phyloP scores from a whole-genome alignment of 2,113 vertebrate genomes.

The Dasyornis broadbenti region DNA sequence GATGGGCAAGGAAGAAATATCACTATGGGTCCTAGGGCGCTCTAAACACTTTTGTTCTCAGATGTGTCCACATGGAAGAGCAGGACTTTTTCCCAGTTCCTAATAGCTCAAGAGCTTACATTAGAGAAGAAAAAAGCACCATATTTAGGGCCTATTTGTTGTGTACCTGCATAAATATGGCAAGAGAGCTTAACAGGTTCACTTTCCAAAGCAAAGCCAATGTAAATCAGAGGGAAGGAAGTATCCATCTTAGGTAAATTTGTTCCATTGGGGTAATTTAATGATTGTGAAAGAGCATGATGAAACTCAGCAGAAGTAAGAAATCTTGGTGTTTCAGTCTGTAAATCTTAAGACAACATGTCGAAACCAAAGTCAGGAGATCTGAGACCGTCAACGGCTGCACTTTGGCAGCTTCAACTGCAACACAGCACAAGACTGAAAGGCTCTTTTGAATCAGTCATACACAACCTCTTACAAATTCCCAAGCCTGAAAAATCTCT shows the following conservation, averaged over 20 bases:
- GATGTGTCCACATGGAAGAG: background rate
- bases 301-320: background rate
- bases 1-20: background rate
- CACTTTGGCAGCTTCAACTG: background rate
- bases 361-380: background rate
- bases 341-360: background rate
- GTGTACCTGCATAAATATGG: background rate
- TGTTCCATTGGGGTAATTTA: background rate
- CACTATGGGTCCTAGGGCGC: background rate
- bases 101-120: background rate
- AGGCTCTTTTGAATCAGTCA: background rate
- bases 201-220: background rate
- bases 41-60: background rate
- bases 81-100: background rate
- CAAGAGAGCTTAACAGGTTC: background rate
- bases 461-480: background rate
- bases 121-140: background rate
- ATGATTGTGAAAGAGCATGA: background rate
- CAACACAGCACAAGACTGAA: background rate
- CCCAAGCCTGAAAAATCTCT: background rate
- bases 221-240: background rate
- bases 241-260: background rate
- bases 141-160: background rate
- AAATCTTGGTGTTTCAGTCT: background rate
- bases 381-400: background rate